Percentiles rank a stretch among this genome's conserved stretches.
Conservation (phyloP, 2,113 vertebrate species). For the Anguilla japonica region DNA sequence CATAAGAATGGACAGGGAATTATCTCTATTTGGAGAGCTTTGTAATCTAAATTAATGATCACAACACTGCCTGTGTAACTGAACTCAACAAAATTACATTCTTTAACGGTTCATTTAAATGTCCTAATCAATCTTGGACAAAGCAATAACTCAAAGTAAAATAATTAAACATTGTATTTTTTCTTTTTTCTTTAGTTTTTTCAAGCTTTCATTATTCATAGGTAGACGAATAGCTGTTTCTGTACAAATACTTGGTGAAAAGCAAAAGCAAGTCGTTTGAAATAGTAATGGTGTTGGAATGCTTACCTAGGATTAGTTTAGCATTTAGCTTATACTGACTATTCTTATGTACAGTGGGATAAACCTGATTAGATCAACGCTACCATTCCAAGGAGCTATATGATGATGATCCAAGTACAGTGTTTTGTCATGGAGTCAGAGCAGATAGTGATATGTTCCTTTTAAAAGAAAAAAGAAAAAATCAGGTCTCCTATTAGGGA, state of each 20-base stretch:
- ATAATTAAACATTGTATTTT: background rate
- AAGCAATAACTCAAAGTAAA: slow-evolving; percentile 38
- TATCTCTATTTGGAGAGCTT: slow-evolving; percentile 49
- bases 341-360: too few relatives aligned
- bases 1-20: slow-evolving; percentile 49
- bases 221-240: slow-evolving; percentile 33
- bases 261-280: background rate
- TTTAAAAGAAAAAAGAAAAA: background rate
- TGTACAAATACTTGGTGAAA: background rate
- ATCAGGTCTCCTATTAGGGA: background rate
- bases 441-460: too few relatives aligned
- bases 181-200: slow-evolving; percentile 8
- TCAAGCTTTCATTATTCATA: background rate
- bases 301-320: too few relatives aligned
- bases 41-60: slow-evolving; percentile 57
- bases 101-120: slow-evolving; percentile 41
- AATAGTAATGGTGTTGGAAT: too few relatives aligned
- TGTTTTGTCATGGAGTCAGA: too few relatives aligned
- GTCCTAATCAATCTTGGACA: slow-evolving; percentile 51
- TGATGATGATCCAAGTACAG: too few relatives aligned
- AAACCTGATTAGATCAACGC: too few relatives aligned
- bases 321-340: too few relatives aligned
- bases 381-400: too few relatives aligned
- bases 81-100: slow-evolving; percentile 38
- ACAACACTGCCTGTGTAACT: slow-evolving; percentile 33